Base-by-base conservation (phyloP, 1,140 invertebrate genomes). In the Littorina saxatilis region DNA sequence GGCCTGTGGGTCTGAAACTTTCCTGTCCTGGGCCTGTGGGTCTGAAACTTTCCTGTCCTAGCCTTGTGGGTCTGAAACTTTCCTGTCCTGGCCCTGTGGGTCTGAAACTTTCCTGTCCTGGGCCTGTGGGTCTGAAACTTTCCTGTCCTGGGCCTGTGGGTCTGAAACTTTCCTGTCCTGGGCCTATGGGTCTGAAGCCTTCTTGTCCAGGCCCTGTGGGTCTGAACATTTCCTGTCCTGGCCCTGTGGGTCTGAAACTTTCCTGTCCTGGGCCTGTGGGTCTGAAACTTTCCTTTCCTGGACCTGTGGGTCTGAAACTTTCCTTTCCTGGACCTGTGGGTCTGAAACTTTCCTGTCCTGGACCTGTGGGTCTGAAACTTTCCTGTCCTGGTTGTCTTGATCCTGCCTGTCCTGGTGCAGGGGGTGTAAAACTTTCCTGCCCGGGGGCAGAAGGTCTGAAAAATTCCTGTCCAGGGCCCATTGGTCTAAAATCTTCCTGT, bases 201-300 rank as follows among this genome's bases (percentile, higher is more conserved):
- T 63, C 61, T 63, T 29, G 27, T 11, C 35, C 35, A 63, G 27
- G 29, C 11, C 7, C 61, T 13, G 61, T 9, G 29, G 61, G 61
- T 35, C 35, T 63, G 61, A 63, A 29, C 29, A 9, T 17, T 35
- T 29, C 27, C 61, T 63, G 61, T 32, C 27, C 27, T 63, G n/a
- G n/a, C n/a, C 61, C 61, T 63, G 61, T 9, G 11, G 61, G 35
- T 35, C 29, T 63, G 27, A 63, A 32, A 63, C 68, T 27, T n/a
- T 72, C 68, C 20, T 39, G 40, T 13, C 68, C 68, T 72, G 68
- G 68, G 35, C 35, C 29, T 11, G 68, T 35, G 15, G 68, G 68
- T n/a, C 35, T n/a, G 68, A 72, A 72, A 13, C 68, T 37, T 32
- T 72, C 68, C 40, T 27, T 40, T 23, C 68, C 40, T 63, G 61